Base-by-base conservation (phyloP, 2,797 vertebrate species). In the Pseudochirops corinnae region DNA sequence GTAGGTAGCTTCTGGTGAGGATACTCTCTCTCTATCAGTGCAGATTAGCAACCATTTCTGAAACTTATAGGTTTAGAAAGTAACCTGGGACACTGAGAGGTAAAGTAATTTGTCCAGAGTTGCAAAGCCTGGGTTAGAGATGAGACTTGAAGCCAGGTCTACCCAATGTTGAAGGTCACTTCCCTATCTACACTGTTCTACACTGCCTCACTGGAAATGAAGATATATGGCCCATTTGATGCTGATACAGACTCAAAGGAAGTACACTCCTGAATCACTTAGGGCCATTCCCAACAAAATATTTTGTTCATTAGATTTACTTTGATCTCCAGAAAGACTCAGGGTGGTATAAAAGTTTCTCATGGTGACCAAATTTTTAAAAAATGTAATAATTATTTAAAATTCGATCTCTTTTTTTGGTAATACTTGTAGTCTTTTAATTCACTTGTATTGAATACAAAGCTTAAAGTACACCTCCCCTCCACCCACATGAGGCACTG, bases 221-320 rank as follows among this genome's bases (percentile, higher is more conserved):
- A 1, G 0, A 0, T 31, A 0, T 0, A 4, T 2, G 2, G 5
- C 3, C 0, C 24, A 87, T 46, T 28, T 46, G 1, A 1, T 0
- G 0, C 14, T 50, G 56, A 28, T 0, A 60, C 56, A 2, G 91
- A 11, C 29, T 74, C 6, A 21, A 5, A 10, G 0, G 46, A 53
- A 58, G 53, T 0, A 16, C 39, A 18, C 55, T 90, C 93, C 13
- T 28, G 90, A 60, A 52, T 92, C 92, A 1, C 0, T 12, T 52
- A 11, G 90, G 33, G 58, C 56, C 95, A 57, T 33, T 33, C 46
- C 26, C 39, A 74, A 93, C 52, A 94, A 96, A 91, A 92, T 56
- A 91, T 93, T 95, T 87, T 93, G 33, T 94, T 92, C 56, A 50
- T 7, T 13, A 95, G n/a, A 62, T 95, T 11, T 24, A 31, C 16